Base-by-base conservation (phyloP, 2,113 vertebrate genomes). In the Podarcis muralis region DNA sequence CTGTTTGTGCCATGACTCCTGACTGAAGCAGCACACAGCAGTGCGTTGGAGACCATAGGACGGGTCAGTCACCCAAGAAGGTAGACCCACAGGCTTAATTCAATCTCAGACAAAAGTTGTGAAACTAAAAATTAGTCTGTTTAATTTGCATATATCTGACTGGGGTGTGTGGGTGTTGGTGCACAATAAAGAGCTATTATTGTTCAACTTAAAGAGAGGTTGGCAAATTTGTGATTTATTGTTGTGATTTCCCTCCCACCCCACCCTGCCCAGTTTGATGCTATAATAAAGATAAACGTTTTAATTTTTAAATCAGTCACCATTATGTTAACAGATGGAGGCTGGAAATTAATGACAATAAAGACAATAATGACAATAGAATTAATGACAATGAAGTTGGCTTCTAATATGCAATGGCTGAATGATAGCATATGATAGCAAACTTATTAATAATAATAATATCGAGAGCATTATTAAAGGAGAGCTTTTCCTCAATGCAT, bases 271-370 rank as follows among this genome's bases (percentile, higher is more conserved):
- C 23, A 90, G 8, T 95, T 95, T 95, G 91, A 92, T 87, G 30
- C 88, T 89, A 74, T 93, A 90, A 91, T 88, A 89, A 93, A 93
- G 90, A 94, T 89, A 93, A 95, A 93, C 85, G 88, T 91, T 94
- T 72, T 87, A 94, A 87, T 90, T 94, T 93, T 91, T 95, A 86
- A 94, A 95, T 94, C 89, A 95, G 89, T 32, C 83, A 90, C 22
- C 71, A 85, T 89, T 93, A 93, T 91, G 48, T 80, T 95, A 96
- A 93, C 94, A 95, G 95, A 96, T 94, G 95, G 94, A 88, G 89
- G 86, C 92, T 92, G 93, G 83, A 95, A 95, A 96, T 95, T 89
- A 95, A 86, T 88, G 94, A 90, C 92, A 95, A 94, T 94, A 94
- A 88, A 88, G 37, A 76, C 71, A 82, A 77, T 84, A 78, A 77